phyloP scores from a whole-genome alignment of 2,888 invertebrate species.

The Lottia gigantea region DNA sequence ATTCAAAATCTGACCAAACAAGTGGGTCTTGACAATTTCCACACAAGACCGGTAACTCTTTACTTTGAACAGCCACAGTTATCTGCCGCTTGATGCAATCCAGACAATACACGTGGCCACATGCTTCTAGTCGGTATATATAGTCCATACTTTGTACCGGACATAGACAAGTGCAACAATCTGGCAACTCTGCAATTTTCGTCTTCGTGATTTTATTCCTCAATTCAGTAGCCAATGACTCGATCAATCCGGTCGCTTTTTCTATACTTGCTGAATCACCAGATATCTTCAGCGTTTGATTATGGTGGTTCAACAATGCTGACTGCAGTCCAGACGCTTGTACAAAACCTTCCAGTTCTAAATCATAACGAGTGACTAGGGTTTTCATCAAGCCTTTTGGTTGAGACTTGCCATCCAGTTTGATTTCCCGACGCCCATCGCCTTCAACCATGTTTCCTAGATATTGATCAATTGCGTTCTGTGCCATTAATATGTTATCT shows the following conservation, averaged over 20 bases:
- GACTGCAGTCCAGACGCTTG: constrained; percentile 25
- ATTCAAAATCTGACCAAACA: constrained; percentile 41
- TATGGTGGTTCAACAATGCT: constrained; percentile 33
- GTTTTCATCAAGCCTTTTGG: constrained; percentile 48
- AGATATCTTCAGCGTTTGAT: constrained; percentile 33
- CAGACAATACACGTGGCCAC: constrained; percentile 60
- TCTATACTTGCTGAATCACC: constrained; percentile 35
- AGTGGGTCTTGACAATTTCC: constrained; percentile 42
- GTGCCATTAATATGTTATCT: constrained; percentile 23
- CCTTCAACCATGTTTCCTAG: constrained; percentile 15
- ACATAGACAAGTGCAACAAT: constrained; percentile 57
- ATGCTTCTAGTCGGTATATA: constrained; percentile 52
- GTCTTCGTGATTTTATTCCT: background rate
- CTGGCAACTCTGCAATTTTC: constrained; percentile 21
- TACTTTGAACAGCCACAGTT: constrained; percentile 33
- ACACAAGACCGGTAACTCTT: constrained; percentile 52
- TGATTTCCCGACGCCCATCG: constrained; percentile 11
- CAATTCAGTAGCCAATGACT: constrained; percentile 17
- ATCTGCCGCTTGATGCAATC: constrained; percentile 42
- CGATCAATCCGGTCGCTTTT: constrained; percentile 29
- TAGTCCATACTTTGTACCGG: constrained; percentile 39
- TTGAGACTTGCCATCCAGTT: constrained; percentile 35
- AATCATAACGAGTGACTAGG: constrained; percentile 37
- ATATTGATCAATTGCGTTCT: constrained; percentile 27
- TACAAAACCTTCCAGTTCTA: constrained; percentile 32